Base-by-base conservation (phyloP, 1,140 invertebrate species). In the Achroia grisella region DNA sequence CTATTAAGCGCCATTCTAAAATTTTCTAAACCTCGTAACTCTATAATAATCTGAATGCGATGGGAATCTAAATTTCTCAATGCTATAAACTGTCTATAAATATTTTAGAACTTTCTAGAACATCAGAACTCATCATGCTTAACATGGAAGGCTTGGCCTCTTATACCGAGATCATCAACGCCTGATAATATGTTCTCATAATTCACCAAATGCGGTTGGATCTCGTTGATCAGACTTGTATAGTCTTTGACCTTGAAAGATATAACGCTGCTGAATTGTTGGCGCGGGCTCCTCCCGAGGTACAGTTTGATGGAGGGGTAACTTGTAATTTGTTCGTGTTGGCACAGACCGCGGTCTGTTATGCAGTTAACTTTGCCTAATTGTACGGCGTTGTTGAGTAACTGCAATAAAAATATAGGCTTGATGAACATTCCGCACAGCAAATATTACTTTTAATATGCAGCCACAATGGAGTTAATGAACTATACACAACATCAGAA, bases 311-410 rank as follows among this genome's bases (percentile, higher is more conserved):
- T 53, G 0, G 71, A 64, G 0, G 80, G 80, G 15, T 84, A 81
- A 29, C 56, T 62, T 5, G 52, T 64, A 15, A 84, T 71, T n/a
- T 74, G 66, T 31, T 84, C 74, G 36, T 81, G 62, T 47, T 73
- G 67, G 42, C 80, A 84, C 0, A 81, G 39, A 4, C 56, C 52
- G 4, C 74, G 55, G 5, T 84, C 80, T 0, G 52, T 58, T 0
- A 79, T 12, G 46, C 80, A 84, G 49, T 84, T 81, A 40, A 84
- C 77, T 71, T 69, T 76, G 34, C 74, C 80, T 8, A 77, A 56
- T 6, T 81, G 60, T 4, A 81, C 52, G 2, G 62, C 61, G 32
- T 71, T 71, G 41, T 57, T 59, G 12, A 84, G 49, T 9, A 66
- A 45, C 79, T 83, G 57, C 10, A 63, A 71, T 37, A 31, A 11